phyloP scores from a whole-genome alignment of 1,140 invertebrate genomes.

The Drosophila mayri region DNA sequence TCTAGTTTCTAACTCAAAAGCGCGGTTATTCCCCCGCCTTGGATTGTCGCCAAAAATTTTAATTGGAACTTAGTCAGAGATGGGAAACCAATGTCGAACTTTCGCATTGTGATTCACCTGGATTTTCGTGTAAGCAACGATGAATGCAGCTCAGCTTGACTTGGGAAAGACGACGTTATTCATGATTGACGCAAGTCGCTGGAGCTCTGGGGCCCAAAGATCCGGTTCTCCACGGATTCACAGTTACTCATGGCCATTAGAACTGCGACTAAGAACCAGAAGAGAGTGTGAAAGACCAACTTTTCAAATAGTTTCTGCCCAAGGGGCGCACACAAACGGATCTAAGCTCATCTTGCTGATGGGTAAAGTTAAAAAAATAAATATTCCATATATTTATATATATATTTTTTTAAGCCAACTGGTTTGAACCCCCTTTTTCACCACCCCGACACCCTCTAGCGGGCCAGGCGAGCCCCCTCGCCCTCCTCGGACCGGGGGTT shows the following conservation, averaged over 20 bases:
- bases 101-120: slow-evolving; percentile 61
- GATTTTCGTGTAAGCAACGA: slow-evolving; percentile 24
- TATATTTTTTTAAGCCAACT: slow-evolving; percentile 33
- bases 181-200: slow-evolving; percentile 37
- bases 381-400: not conserved
- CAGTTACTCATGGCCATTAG: slow-evolving; percentile 28
- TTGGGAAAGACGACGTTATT: slow-evolving; percentile 42
- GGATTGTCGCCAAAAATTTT: slow-evolving; percentile 12
- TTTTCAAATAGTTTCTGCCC: slow-evolving; percentile 35
- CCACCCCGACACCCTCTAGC: slow-evolving; percentile 4
- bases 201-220: slow-evolving; percentile 21
- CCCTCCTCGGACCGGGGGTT: slow-evolving; percentile 40
- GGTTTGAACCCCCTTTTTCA: slow-evolving; percentile 23
- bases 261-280: slow-evolving; percentile 38
- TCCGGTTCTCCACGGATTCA: slow-evolving; percentile 52
- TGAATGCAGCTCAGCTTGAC: slow-evolving; percentile 17
- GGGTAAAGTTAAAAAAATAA: slow-evolving; percentile 9
- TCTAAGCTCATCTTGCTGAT: slow-evolving; percentile 30
- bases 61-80: slow-evolving; percentile 35
- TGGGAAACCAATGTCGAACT: slow-evolving; percentile 22
- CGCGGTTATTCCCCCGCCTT: slow-evolving; percentile 28
- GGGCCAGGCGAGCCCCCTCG: slow-evolving; percentile 8
- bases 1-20: slow-evolving; percentile 29
- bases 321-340: slow-evolving; percentile 16
- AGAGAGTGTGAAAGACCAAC: slow-evolving; percentile 30